Base-by-base conservation (phyloP, 1,140 invertebrate genomes). In the Dreissena polymorpha region DNA sequence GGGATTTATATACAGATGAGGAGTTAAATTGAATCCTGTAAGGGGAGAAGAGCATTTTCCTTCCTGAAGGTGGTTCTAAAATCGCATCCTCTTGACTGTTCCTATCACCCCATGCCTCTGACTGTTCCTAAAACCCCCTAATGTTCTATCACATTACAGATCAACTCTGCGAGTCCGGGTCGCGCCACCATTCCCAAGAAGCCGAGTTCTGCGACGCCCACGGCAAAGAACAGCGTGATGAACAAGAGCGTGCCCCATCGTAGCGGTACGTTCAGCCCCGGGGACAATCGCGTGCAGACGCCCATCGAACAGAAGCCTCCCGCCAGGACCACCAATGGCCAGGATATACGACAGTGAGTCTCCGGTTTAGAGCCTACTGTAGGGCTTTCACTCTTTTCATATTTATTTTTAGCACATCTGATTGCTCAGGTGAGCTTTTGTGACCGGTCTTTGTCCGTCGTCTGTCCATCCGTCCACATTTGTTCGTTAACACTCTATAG, bases 181-280 rank as follows among this genome's bases (percentile, higher is more conserved):
- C 65, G 91, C 63, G 86, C 89, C 49, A 88, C 91, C 14, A 88
- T 91, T 87, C 90, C 89, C 51, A 88, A 90, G 76, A 91, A 91
- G 83, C 65, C 88, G 39, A 86, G 86, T 80, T 86, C 88, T 57
- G 84, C 88, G n/a, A 84, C 88, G 16, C 86, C 89, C 39, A 86
- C 88, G 53, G 85, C 86, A 18, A 92, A 91, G 81, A 92, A 91
- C 83, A 90, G 86, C 82, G 86, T 88, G n/a, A 88, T 92, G n/a
- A 70, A 79, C 71, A 89, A 87, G 27, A 88, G 89, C 80, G 89
- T 90, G 85, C 90, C 90, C 14, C 86, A 88, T 21, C 82, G 90
- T 25, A 89, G 90, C 68, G 91, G 90, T 64, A 92, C 92, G 18
- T 92, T 92, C 64, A 91, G 91, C 74, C 90, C 91, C 49, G 92